Evolutionary conservation across 2,113 vertebrate species (phyloP), one percentile per base, ranked within the genome.

Genomic region (Ammodytes dubius): DNA sequence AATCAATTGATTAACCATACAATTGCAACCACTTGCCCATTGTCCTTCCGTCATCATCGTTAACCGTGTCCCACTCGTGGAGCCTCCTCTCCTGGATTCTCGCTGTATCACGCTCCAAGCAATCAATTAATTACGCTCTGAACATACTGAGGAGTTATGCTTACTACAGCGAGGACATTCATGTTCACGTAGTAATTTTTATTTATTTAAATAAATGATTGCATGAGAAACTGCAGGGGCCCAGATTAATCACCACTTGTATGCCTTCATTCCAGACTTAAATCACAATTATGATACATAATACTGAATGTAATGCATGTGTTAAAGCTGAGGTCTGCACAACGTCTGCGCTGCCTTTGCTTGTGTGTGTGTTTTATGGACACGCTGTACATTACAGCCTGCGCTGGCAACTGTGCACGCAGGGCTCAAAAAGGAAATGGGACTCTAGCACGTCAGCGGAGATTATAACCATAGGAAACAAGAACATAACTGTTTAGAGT

Each of bases 261-360:
- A 39, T 75, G 70, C 85, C 40, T 88, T 65, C 64, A 47, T 89
- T 88, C 82, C 85, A 83, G 81, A 83, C 88, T 60, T 92, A 92
- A 94, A 94, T 93, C 91, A 91, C 85, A 86, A 88, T 91, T 91
- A 93, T 92, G 91, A 91, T 85, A 12, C 90, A 83, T 89, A 92
- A 92, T 88, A 88, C 87, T 82, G 79, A 81, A 82, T 47, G 86
- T 92, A 91, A 91, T 90, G 88, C 93, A 87, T 83, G 88, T 81
- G 81, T 84, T 87, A 61, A 86, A 76, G 81, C 84, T 0, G 49
- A 70, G 90, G 90, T 57, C 93, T 94, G 93, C 83, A 79, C 83
- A 91, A 2, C 72, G 86, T 94, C 93, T 74, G 69, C 27, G 5
- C 59, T 19, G 79, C 56, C 64, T 69, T 86, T 12, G 79, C 84